Base-by-base conservation (phyloP, 1,140 invertebrate species). In the Pogonomyrmex californicus region DNA sequence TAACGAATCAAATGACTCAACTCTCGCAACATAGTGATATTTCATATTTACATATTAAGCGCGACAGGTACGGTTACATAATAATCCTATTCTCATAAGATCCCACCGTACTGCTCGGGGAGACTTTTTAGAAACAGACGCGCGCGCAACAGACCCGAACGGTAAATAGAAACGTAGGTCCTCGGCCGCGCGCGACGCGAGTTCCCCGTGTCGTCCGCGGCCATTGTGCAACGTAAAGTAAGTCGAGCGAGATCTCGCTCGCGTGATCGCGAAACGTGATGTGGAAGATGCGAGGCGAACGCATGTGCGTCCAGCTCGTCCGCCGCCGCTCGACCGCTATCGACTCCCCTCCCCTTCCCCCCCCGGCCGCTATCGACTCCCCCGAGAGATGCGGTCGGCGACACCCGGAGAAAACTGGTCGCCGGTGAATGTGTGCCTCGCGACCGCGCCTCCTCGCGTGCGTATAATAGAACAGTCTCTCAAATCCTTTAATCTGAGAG, bases 201-300 rank as follows among this genome's bases (percentile, higher is more conserved):
- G 38, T 82, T 71, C 78, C 23, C 30, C 78, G 38, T n/a, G 23
- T 70, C 78, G 54, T 47, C 54, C 36, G 62, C 54, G 23, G 23
- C 23, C 23, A 58, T 47, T 36, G 54, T 60, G 54, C 23, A 47
- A 60, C 47, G 62, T 30, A 41, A 41, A 23, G 23, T 38, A 47
- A 68, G 33, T 41, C 65, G 78, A 58, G 23, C n/a, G 63, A 79
- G 23, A 23, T 23, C 23, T 36, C 56, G 54, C n/a, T 83, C 79
- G 79, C 79, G 68, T 83, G 79, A 75, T 83, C 68, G 79, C 54
- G 41, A 75, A 81, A 70, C 78, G 78, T 81, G 65, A 75, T 54
- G 44, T 73, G 41, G 79, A 75, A 83, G 68, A 73, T 47, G 23
- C 66, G 66, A 56, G 73, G 23, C 66, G 66, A 56, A 83, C 79